Base-by-base conservation (phyloP, 2,113 vertebrate genomes). In the Pteropus alecto region DNA sequence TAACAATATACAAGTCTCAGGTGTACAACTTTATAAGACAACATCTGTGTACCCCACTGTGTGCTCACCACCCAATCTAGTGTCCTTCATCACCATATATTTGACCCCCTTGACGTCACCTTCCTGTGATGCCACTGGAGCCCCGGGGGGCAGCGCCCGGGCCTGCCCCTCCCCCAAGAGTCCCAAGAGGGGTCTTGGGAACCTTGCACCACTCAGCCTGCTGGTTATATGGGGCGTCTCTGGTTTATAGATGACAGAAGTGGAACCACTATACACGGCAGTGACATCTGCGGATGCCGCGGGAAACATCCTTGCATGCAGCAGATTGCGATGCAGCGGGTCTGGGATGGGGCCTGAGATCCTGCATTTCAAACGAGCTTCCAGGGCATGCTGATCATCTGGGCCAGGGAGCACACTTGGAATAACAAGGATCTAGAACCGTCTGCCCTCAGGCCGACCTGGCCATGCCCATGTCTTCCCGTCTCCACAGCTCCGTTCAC, bases 341-440 rank as follows among this genome's bases (percentile, higher is more conserved):
- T 46, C 41, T 14, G 18, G 21, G 22, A 13, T 7, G 19, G 16
- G 33, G 33, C 10, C 18, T 10, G 21, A 76, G 83, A 33, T 6
- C 46, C 30, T 74, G 76, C 10, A 16, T 46, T 56, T 54, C 89
- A 16, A 65, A 48, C 48, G 38, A 38, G n/a, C 38, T 51, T 67
- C 41, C 35, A 58, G 15, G 30, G 7, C 67, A 4, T 7, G 2
- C 16, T 6, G n/a, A 35, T 6, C 13, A 5, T 3, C 30, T 1
- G 2, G 54, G 30, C 24, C 22, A 7, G 1, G 5, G 24, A 54
- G 51, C 22, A 7, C 5, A 26, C 30, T 46, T 22, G 24, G 7
- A 19, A 24, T 11, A 19, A n/a, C 22, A 46, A 67, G n/a, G 24
- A n/a, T 16, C 61, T 28, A 22, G 83, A 54, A 12, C 43, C 46